Base-by-base conservation (phyloP, 2,113 vertebrate species). In the Heliornis fulica region DNA sequence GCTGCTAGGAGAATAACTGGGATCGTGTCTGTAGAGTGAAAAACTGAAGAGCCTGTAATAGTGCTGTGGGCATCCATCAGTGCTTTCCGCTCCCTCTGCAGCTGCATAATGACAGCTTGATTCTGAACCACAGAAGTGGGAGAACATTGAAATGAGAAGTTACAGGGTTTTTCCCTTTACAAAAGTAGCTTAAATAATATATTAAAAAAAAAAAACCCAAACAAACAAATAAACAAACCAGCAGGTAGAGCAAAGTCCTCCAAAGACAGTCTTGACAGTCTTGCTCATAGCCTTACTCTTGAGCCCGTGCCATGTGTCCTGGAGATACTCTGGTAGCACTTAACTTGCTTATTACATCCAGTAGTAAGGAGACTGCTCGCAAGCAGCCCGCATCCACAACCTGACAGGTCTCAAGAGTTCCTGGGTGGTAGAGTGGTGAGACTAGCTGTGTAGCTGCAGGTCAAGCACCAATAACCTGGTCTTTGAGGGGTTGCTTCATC, bases 361-460 rank as follows among this genome's bases (percentile, higher is more conserved):
- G 60, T 0, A n/a, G 0, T 15, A 4, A 14, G 81, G 60, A 7
- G 60, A 7, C 69, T 60, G 21, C 34, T 36, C 1, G 1, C 15
- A 28, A 43, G 20, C 65, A 79, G 57, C 66, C 38, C 82, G 12
- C 13, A 23, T 63, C 51, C 13, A 2, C n/a, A 29, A 14, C 40
- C n/a, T 21, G 20, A 48, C 25, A 26, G 10, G 14, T 32, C 31
- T 74, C 50, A 48, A 22, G 75, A 76, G 60, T 60, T 79, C 38
- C 59, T 65, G 16, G 28, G 38, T 11, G 10, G 63, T 40, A 43
- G 38, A 57, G 54, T 36, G 48, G n/a, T n/a, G n/a, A n/a, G n/a
- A n/a, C n/a, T 41, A 34, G 28, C 51, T 56, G 12, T 60, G 46
- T 18, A 46, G 21, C 70, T 68, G 53, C 19, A 22, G 54, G 11